phyloP scores from a whole-genome alignment of 64 coral and sea anemone species.

The Platygyra sinensis region DNA sequence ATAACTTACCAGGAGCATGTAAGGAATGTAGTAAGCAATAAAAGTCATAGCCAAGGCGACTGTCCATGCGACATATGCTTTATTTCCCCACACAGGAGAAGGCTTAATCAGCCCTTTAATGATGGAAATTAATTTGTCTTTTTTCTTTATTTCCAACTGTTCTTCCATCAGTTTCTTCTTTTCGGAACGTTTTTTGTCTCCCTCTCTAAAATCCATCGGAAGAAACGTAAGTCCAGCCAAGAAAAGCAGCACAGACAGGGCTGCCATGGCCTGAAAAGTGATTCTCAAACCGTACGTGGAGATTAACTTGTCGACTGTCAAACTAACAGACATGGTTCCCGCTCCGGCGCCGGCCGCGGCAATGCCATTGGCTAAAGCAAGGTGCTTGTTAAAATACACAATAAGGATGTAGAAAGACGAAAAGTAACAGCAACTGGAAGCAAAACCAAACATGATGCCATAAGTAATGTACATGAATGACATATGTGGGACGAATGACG shows the following conservation, averaged over 20 bases:
- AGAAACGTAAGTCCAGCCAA: slow-evolving; percentile 47
- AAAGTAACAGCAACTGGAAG: slow-evolving; percentile 78
- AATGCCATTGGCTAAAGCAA: slow-evolving; percentile 83
- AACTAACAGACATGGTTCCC: slow-evolving; percentile 69
- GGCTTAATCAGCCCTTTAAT: slow-evolving; percentile 32
- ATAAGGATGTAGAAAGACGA: slow-evolving; percentile 73
- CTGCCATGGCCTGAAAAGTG: slow-evolving; percentile 51
- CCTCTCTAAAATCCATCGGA: slow-evolving; percentile 27
- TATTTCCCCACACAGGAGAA: slow-evolving; percentile 77
- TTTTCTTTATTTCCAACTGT: not conserved
- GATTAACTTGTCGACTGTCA: slow-evolving; percentile 48
- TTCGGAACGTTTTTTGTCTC: not conserved
- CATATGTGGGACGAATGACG: slow-evolving; percentile 70
- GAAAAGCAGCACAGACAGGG: slow-evolving; percentile 20
- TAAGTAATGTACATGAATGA: slow-evolving; percentile 80
- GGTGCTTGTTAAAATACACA: slow-evolving; percentile 84
- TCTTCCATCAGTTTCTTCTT: slow-evolving; percentile 16
- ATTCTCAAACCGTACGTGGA: slow-evolving; percentile 59
- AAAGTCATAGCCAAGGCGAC: slow-evolving; percentile 60
- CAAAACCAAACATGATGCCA: slow-evolving; percentile 71
- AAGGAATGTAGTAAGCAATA: slow-evolving; percentile 83
- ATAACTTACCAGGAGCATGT: slow-evolving; percentile 75
- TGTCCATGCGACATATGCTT: slow-evolving; percentile 74
- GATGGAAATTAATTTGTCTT: slow-evolving; percentile 14
- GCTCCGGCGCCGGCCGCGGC: slow-evolving; percentile 65